These are phyloP conservation scores for Myotis daubentonii DNA, from an alignment of 2,797 vertebrate genomes.

Conservation along the genomic window DNA sequence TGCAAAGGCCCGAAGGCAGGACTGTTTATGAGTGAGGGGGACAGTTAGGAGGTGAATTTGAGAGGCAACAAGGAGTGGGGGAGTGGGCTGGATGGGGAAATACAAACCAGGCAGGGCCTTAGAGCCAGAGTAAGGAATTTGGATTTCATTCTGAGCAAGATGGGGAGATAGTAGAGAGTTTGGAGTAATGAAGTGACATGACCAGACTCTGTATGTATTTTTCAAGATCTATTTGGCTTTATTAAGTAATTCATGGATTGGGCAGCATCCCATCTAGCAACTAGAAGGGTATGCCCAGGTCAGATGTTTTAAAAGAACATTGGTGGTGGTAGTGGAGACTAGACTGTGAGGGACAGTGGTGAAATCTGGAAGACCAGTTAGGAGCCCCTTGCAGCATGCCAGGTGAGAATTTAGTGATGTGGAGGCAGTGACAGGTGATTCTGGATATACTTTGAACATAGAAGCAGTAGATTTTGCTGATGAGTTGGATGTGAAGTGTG, in stretches of 20 bases:
- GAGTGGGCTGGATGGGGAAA: not conserved
- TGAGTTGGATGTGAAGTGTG: not conserved
- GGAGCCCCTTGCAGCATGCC: not conserved
- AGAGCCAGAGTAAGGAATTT: not conserved
- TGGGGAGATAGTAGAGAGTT: not conserved
- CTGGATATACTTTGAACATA: not conserved
- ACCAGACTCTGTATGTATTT: not conserved
- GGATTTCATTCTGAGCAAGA: not conserved
- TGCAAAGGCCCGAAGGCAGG: not conserved
- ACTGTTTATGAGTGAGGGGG: not conserved
- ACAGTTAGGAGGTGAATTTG: not conserved
- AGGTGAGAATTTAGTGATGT: not conserved
- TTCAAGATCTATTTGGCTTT: not conserved
- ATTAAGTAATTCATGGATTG: not conserved
- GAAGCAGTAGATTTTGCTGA: not conserved
- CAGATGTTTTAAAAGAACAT: not conserved
- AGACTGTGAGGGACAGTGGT: not conserved
- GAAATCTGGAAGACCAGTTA: not conserved
- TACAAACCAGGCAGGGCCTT: not conserved
- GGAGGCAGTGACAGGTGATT: not conserved
- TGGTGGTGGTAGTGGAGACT: not conserved
- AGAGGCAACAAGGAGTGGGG: not conserved
- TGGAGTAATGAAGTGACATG: not conserved
- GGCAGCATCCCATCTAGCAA: not conserved
- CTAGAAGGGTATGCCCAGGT: not conserved